These are phyloP conservation scores for Adela reaumurella DNA, from an alignment of 2,888 invertebrate genomes.

Conservation along the genomic window DNA sequence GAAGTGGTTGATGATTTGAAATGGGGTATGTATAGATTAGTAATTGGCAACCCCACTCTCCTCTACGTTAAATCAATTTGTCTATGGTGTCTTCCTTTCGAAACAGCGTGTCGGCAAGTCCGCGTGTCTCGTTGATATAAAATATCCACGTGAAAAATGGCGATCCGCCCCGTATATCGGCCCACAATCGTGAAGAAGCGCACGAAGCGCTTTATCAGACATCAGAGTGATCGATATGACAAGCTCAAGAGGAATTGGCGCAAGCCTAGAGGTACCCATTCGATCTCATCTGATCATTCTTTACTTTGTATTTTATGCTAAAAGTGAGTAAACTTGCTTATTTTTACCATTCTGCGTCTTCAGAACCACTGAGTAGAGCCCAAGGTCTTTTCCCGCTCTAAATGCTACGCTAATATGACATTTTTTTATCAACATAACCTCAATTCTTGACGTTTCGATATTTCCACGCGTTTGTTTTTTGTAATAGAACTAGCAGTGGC, in stretches of 20 bases:
- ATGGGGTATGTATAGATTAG: too few relatives aligned
- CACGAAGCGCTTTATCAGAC: slow-evolving; percentile 96
- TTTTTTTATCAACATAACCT: neutral
- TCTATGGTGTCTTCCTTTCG: slow-evolving; percentile 49
- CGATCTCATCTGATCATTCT: neutral
- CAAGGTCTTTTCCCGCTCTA: too few relatives aligned
- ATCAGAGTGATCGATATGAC: slow-evolving; percentile 97
- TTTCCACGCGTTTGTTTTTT: slow-evolving; percentile 7
- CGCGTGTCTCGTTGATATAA: slow-evolving; percentile 43
- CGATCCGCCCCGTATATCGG: slow-evolving; percentile 85
- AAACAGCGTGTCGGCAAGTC: slow-evolving; percentile 43
- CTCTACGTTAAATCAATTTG: slow-evolving; percentile 17
- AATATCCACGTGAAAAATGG: slow-evolving; percentile 56
- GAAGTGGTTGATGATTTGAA: too few relatives aligned
- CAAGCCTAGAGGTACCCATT: slow-evolving; percentile 84
- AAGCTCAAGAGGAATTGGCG: slow-evolving; percentile 98
- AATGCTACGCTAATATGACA: too few relatives aligned
- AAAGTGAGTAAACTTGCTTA: too few relatives aligned
- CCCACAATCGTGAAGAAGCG: slow-evolving; percentile 94
- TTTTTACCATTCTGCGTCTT: too few relatives aligned
- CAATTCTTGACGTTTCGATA: slow-evolving; percentile 6
- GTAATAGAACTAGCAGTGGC: too few relatives aligned
- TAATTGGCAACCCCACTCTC: neutral
- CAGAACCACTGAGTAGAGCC: too few relatives aligned
- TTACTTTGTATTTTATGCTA: too few relatives aligned